A percentile compares a stretch with the other conserved stretches of the same genome.
Conservation (phyloP, 2,888 invertebrate genomes). For the Eustalomyia histrio region DNA sequence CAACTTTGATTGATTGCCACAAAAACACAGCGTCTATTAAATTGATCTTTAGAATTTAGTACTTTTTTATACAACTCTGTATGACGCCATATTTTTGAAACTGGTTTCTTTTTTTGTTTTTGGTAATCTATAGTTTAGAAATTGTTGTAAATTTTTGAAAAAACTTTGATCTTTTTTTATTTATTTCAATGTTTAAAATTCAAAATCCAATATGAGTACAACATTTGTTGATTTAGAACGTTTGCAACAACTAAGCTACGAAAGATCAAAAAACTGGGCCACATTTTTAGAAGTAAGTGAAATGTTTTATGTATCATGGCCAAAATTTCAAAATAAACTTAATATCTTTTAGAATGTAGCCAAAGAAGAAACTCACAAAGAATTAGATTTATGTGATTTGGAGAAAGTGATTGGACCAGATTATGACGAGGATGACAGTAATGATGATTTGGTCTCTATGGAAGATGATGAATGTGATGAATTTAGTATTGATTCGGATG, state of each 20-base stretch:
- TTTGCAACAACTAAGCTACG: slow-evolving; percentile 69
- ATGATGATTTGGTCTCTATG: slow-evolving; percentile 37
- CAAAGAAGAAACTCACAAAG: slow-evolving; percentile 7
- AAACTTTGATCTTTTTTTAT: slow-evolving; percentile 16
- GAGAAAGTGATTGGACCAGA: not conserved
- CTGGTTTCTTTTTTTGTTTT: not conserved
- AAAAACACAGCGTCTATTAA: no score
- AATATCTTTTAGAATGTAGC: slow-evolving; percentile 44
- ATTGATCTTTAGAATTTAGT: not conserved
- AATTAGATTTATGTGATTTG: slow-evolving; percentile 13
- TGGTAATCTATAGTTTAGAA: no score
- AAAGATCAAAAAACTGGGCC: slow-evolving; percentile 75
- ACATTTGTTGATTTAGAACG: slow-evolving; percentile 98
- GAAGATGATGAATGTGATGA: slow-evolving; percentile 58
- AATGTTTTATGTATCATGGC: not conserved
- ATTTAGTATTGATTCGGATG: slow-evolving; percentile 47
- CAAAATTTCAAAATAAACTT: not conserved
- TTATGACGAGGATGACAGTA: not conserved
- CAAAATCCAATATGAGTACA: not conserved
- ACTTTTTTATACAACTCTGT: slow-evolving; percentile 26
- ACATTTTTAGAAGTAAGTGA: slow-evolving; percentile 69
- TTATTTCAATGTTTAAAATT: not conserved
- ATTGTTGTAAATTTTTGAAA: slow-evolving; percentile 31
- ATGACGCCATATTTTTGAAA: slow-evolving; percentile 45
- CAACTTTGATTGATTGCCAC: no score